A percentile compares a stretch with the other conserved stretches of the same genome.
phyloP scores from a whole-genome alignment of 2,888 invertebrate genomes.

The Cantharis lateralis region DNA sequence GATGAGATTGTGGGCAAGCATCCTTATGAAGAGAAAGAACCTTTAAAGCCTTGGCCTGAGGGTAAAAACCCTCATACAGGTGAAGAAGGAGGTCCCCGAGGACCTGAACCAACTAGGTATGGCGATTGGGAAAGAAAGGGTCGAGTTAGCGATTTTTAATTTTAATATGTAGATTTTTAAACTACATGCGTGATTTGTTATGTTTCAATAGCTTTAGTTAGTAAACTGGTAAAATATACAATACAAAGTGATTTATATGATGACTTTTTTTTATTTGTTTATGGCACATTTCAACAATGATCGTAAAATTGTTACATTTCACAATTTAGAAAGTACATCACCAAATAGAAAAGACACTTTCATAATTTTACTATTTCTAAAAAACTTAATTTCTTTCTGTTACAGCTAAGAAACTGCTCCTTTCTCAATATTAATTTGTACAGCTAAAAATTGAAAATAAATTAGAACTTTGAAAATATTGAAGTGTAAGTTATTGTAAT shows the following conservation, averaged over 20 bases:
- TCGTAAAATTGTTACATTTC: neutral
- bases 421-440: neutral
- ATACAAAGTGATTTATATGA: neutral
- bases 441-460: neutral
- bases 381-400: neutral
- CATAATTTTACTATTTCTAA: neutral
- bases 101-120: constrained; percentile 98
- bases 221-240: neutral
- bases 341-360: neutral
- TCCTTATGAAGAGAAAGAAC: constrained; percentile 80
- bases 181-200: neutral
- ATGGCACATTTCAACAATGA: neutral
- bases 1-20: constrained; percentile 76
- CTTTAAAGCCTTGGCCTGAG: constrained; percentile 82
- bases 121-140: constrained; percentile 99
- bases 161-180: neutral
- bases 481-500: neutral
- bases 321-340: neutral
- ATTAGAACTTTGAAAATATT: neutral
- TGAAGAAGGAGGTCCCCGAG: constrained; percentile 92
- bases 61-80: constrained; percentile 91
- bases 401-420: neutral
- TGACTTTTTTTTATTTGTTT: neutral
- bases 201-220: neutral
- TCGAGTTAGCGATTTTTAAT: constrained; percentile 90